Conservation (phyloP, 1,140 invertebrate genomes). For the Archivesica marissinica region DNA sequence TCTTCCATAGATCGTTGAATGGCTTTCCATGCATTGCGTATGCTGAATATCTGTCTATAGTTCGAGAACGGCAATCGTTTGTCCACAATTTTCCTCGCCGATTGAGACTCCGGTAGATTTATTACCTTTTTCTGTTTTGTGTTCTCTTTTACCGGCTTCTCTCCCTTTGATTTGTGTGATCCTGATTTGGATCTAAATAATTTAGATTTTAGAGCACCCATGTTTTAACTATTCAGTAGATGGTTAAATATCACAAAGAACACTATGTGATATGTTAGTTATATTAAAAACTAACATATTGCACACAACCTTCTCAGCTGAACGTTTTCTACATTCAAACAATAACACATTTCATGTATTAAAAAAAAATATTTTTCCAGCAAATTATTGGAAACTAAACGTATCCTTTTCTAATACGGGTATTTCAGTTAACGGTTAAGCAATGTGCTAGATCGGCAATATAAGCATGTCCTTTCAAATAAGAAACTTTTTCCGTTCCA, state of each 20-base stretch:
- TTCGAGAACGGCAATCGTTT: conserved; percentile 73
- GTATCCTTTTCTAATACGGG: not conserved
- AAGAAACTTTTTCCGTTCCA: conserved; percentile 8
- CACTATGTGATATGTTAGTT: too few relatives aligned
- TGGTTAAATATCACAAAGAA: too few relatives aligned
- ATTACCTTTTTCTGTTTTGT: conserved; percentile 57
- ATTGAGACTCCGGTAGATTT: conserved; percentile 67
- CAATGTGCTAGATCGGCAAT: not conserved
- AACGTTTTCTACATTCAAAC: too few relatives aligned
- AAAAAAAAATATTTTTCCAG: too few relatives aligned
- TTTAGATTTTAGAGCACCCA: conserved; percentile 69
- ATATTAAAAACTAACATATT: too few relatives aligned
- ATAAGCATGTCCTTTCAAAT: conserved; percentile 32
- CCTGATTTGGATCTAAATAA: conserved; percentile 66
- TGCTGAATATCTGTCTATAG: conserved; percentile 76
- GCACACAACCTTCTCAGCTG: too few relatives aligned
- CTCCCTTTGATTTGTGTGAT: conserved; percentile 29
- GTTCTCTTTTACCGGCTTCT: conserved; percentile 37
- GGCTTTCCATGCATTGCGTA: conserved; percentile 78
- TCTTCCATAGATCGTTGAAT: conserved; percentile 70
- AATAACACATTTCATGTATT: too few relatives aligned
- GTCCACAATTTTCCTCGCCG: conserved; percentile 71
- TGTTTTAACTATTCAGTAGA: too few relatives aligned
- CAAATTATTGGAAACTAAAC: too few relatives aligned
- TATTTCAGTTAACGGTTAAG: not conserved